Base-by-base conservation (phyloP, 2,113 vertebrate genomes). In the Epinephelus moara region DNA sequence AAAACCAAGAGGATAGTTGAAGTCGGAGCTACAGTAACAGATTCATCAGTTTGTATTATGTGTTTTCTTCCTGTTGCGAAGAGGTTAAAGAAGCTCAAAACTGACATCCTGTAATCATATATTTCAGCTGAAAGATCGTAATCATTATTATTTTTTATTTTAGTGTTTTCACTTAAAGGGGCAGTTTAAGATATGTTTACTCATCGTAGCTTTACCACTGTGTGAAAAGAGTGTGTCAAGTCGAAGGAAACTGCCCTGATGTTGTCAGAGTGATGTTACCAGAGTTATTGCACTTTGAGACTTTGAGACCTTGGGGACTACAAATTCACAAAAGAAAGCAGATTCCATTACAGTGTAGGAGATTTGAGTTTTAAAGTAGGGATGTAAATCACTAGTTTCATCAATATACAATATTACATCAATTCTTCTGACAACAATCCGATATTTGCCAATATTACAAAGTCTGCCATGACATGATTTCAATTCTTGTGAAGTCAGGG, bases 1-100 rank as follows among this genome's bases (percentile, higher is more conserved):
- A 66, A 68, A 78, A 83, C 79, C 59, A 70, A 75, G 64, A 37
- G 66, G 49, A 81, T 70, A 78, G 30, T 57, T 70, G 57, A 33
- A 82, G 30, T n/a, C 4, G 0, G 19, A 18, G 61, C 50, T 59
- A 2, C 59, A 71, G 64, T 47, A 30, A 23, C 42, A 45, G 23
- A 53, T 56, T 64, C 25, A 21, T 5, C 25, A 61, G 64, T 70
- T 85, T 71, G 45, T 52, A 40, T 47, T 67, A 25, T 27, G 27
- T 37, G 17, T 61, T 64, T 70, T 1, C 30, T 66, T 60, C 49
- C 33, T 30, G 64, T 80, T 30, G n/a, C 63, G 18, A 56, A 30
- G 18, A 61, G 18, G 40, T 64, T 52, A 19, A 8, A 70, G 3
- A 23, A n/a, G 7, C 50, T 42, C 25, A 13, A 45, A 59, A n/a